phyloP scores from a whole-genome alignment of 1,140 invertebrate species.

The Hylyphantes graminicola region DNA sequence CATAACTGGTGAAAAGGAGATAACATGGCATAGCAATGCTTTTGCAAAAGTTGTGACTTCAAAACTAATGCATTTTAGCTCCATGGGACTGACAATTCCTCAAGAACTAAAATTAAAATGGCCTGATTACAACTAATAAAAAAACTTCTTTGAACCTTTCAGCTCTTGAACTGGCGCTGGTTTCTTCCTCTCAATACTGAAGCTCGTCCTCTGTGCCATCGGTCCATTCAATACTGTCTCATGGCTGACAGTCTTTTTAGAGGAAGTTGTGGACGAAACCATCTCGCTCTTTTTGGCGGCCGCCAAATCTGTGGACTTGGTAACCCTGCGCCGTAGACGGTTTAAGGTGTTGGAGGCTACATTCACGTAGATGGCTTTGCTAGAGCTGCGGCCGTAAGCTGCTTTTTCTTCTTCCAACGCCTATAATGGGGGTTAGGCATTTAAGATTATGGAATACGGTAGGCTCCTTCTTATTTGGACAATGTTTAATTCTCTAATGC shows the following conservation, averaged over 20 bases:
- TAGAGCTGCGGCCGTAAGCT: conserved; percentile 82
- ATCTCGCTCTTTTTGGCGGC: conserved; percentile 12
- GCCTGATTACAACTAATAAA: too few relatives aligned
- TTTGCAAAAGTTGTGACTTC: too few relatives aligned
- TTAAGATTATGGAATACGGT: too few relatives aligned
- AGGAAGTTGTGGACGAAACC: conserved; percentile 37
- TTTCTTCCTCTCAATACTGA: conserved; percentile 75
- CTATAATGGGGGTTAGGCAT: conserved; percentile 53
- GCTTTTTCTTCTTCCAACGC: conserved; percentile 77
- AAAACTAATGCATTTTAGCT: too few relatives aligned
- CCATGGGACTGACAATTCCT: too few relatives aligned
- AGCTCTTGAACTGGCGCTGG: conserved; percentile 48
- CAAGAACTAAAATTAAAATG: too few relatives aligned
- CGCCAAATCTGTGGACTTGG: conserved; percentile 29
- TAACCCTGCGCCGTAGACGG: conserved; percentile 69
- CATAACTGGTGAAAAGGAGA: too few relatives aligned
- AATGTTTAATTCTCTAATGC: too few relatives aligned
- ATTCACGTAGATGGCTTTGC: conserved; percentile 84
- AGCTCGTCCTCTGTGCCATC: conserved; percentile 74
- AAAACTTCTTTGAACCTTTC: conserved; percentile 9
- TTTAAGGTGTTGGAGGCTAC: conserved; percentile 83
- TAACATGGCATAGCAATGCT: too few relatives aligned
- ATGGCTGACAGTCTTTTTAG: conserved; percentile 72
- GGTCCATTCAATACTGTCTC: conserved; percentile 76
- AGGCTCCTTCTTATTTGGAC: too few relatives aligned